Evolutionary conservation across 2,888 invertebrate genomes (phyloP), one percentile per base, ranked within the genome.

Genomic region (Cremastinae sp.): DNA sequence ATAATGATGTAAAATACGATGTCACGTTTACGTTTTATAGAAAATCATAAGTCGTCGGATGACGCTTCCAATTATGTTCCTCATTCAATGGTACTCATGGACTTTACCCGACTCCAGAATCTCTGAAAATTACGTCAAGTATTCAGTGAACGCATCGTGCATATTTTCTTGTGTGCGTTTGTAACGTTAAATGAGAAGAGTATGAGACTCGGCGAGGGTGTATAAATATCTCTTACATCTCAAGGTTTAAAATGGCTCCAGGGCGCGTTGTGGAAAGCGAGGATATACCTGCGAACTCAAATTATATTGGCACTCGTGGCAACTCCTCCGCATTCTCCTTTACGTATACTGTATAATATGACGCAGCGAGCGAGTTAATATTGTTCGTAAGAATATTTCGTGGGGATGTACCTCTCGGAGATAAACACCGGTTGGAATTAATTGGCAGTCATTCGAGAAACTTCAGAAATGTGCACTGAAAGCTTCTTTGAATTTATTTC

Each of bases 111-210:
- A 61, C 53, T 66, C 65, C 59, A 18, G 69, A 70, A 70, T 43
- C 76, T 74, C 59, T 22, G 70, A 76, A 73, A 73, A 76, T 76
- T 70, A 65, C 76, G 53, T 59, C n/a, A 72, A 73, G 70, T 73
- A 70, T 58, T 53, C 58, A 64, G n/a, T 59, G 10, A 34, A 41
- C 10, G 38, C 14, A 49, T 14, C 20, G 12, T 70, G 34, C 16
- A 36, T 16, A 22, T 34, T 20, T 49, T 38, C 22, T 54, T 20
- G 20, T 41, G 53, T 22, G 4, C 16, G 38, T 20, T 2, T 47
- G 16, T 12, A 49, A 28, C n/a, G 49, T 49, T 56, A 16, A 9
- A 2, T 9, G 18, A 10, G 20, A 10, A 41, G 61, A 28, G 34
- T n/a, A 38, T 34, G 20, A 53, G 58, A 58, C 51, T 43, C 22